Percentiles rank a stretch among this genome's conserved stretches.
Conservation (phyloP, 2,888 invertebrate genomes). For the Hemithea aestivaria region DNA sequence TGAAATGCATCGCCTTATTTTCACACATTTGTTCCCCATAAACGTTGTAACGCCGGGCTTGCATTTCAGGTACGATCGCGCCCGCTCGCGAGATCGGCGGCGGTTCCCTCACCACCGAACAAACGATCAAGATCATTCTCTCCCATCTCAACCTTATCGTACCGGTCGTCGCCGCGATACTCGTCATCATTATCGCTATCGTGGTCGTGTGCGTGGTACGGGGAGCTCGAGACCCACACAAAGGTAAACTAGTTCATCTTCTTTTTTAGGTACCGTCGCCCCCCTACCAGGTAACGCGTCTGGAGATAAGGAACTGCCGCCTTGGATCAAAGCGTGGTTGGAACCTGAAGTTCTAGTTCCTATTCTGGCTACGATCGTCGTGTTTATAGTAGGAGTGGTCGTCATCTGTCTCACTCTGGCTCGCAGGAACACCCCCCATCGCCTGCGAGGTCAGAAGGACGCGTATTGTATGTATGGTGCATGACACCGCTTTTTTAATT, state of each 20-base stretch:
- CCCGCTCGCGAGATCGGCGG: constrained; percentile 86
- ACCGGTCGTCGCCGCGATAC: constrained; percentile 93
- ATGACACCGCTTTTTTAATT: constrained; percentile 65
- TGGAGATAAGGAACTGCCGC: constrained; percentile 67
- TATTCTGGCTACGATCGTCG: constrained; percentile 92
- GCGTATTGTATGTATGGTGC: constrained; percentile 85
- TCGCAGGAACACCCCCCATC: constrained; percentile 87
- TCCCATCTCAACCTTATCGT: constrained; percentile 96
- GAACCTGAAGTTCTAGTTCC: constrained; percentile 95
- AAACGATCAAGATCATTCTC: constrained; percentile 91
- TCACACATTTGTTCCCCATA: constrained; percentile 13
- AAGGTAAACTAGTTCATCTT: constrained; percentile 76
- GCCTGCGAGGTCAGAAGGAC: constrained; percentile 90
- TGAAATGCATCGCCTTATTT: constrained; percentile 71
- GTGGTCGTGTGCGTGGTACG: constrained; percentile 95
- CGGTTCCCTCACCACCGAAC: constrained; percentile 87
- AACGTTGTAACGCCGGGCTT: constrained; percentile 36
- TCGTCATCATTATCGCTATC: constrained; percentile 95
- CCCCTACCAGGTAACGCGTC: constrained; percentile 83
- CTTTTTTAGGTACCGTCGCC: constrained; percentile 86
- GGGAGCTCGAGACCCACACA: constrained; percentile 89
- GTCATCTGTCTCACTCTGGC: constrained; percentile 94
- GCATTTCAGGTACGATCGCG: constrained; percentile 96
- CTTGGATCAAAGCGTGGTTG: constrained; percentile 92
- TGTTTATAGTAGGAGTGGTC: constrained; percentile 92